These are phyloP conservation scores for Heliangelus exortis DNA, from an alignment of 2,797 vertebrate genomes.

Conservation along the genomic window DNA sequence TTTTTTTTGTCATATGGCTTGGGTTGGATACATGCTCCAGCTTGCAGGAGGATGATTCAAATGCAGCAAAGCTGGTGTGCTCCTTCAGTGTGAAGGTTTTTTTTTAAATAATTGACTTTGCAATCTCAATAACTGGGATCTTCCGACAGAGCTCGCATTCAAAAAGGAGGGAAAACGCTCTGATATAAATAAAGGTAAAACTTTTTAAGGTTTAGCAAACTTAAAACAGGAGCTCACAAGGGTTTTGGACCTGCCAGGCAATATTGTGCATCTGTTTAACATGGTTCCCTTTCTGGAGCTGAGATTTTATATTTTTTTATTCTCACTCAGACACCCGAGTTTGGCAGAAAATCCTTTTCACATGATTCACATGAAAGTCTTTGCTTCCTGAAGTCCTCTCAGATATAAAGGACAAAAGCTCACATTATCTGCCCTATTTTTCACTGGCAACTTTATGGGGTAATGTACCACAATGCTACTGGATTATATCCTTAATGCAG, in stretches of 20 bases:
- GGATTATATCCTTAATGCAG: background rate
- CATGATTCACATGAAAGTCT: background rate
- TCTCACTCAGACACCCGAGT: background rate
- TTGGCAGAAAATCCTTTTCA: slow-evolving; percentile 51
- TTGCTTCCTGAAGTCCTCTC: slow-evolving; percentile 38
- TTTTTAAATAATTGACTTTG: background rate
- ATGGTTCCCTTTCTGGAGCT: slow-evolving; percentile 4
- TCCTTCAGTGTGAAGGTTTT: background rate
- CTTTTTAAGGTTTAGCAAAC: slow-evolving; percentile 20
- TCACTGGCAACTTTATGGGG: background rate
- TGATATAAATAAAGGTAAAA: slow-evolving; percentile 13
- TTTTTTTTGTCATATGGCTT: background rate
- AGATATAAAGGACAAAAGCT: slow-evolving; percentile 42
- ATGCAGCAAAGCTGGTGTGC: background rate
- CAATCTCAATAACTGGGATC: background rate
- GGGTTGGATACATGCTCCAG: background rate
- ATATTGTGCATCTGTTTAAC: slow-evolving; percentile 9
- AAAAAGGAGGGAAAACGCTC: background rate
- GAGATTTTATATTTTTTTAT: background rate
- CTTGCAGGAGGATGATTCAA: background rate
- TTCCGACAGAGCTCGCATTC: background rate
- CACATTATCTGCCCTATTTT: background rate
- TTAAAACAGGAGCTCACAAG: slow-evolving; percentile 10
- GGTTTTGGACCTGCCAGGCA: slow-evolving; percentile 14
- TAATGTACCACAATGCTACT: background rate